These are phyloP conservation scores for Plebejus argus DNA, from an alignment of 2,888 invertebrate genomes.

Conservation along the genomic window DNA sequence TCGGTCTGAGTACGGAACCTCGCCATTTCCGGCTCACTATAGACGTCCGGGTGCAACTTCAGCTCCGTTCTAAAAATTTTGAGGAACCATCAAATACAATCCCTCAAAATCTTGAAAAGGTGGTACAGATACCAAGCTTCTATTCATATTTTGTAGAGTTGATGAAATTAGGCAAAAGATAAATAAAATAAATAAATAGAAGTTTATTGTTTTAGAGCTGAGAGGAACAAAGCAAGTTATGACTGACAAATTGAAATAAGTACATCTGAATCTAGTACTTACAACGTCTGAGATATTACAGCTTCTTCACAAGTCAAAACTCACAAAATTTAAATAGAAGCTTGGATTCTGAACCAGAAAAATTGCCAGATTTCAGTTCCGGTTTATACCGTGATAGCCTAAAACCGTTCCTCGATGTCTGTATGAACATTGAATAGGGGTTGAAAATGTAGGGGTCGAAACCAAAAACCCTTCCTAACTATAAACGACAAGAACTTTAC, in stretches of 20 bases:
- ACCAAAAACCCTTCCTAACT: too few species aligned
- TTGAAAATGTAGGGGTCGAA: too few species aligned
- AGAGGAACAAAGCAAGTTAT: background rate
- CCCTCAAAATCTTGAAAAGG: background rate
- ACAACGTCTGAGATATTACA: background rate
- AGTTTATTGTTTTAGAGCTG: background rate
- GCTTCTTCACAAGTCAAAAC: background rate
- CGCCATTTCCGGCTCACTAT: constrained; percentile 4
- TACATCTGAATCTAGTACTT: background rate
- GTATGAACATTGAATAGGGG: too few species aligned
- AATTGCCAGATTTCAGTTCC: too few species aligned
- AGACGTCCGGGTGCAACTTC: constrained; percentile 8
- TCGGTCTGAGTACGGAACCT: background rate
- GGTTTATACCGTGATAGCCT: too few species aligned
- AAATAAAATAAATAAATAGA: too few species aligned
- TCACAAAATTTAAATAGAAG: background rate
- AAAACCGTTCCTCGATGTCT: too few species aligned
- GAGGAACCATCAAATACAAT: background rate
- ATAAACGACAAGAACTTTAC: too few species aligned
- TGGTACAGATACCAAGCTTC: background rate
- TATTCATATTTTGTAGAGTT: background rate
- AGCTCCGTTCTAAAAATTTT: background rate
- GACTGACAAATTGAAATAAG: background rate
- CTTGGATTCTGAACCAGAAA: background rate
- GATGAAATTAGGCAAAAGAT: too few species aligned